Base-by-base conservation (phyloP, 1,140 invertebrate genomes). In the Charaxes varanes region DNA sequence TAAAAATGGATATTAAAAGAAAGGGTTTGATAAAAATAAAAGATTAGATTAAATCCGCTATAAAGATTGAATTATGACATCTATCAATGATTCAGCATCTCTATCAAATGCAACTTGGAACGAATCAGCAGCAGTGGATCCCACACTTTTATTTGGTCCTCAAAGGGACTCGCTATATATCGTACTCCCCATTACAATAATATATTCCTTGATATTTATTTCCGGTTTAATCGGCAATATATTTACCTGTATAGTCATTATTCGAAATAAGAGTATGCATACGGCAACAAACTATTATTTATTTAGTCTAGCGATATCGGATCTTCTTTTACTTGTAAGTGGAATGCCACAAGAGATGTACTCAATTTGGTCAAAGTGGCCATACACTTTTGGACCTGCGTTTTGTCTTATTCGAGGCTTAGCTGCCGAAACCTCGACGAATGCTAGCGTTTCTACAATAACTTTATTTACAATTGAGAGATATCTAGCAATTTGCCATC, bases 271-370 rank as follows among this genome's bases (percentile, higher is more conserved):
- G 65, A 92, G 90, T n/a, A 94, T 98, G 92, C 94, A 96, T 64
- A 95, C 93, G 0, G 92, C 94, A 0, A 96, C 94, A 6, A 98
- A 98, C 71, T 97, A 94, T 61, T 98, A 98, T 67, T 86, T 98
- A 24, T 97, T 98, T 78, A 96, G 93, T 65, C 85, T 99, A 59
- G 96, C 97, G 3, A 86, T 98, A 23, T 97, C 96, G 0, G 97
- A 99, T 74, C 86, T 99, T 12, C 78, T 99, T 4, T 84, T 98
- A 2, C 86, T 99, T 8, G 62, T 94, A 0, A 90, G 91, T 8
- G 93, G 93, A 0, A 85, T 94, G 50, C 92, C 92, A 30, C 92
- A 93, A 50, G 96, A 97, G 69, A 91, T 97, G 48, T 94, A 93
- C 65, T 89, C 88, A 24, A 93, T 96, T 21, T 97, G 95, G 94